Evolutionary conservation across 2,113 vertebrate species (phyloP), one percentile per base, ranked within the genome.

Genomic region (Psilopogon haemacephalus): DNA sequence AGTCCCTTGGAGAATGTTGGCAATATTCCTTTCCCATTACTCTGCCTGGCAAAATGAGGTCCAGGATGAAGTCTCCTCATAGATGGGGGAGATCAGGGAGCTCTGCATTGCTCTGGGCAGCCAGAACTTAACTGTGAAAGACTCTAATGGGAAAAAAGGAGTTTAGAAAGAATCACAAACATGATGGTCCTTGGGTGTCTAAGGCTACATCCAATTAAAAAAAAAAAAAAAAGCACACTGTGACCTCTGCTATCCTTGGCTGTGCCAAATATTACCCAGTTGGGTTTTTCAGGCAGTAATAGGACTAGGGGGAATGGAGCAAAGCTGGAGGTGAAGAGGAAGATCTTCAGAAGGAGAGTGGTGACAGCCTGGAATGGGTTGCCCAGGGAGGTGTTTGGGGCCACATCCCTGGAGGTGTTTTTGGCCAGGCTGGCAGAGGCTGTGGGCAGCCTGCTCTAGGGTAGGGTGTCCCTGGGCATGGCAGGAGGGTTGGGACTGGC

Each of bases 131-230:
- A 8, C 63, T 17, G 12, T 4, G 40, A 24, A 18, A 68, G 68
- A 24, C 4, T 13, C 27, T 1, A 9, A 7, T 0, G 0, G 4
- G 64, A 19, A 12, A 52, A 30, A 42, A 9, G 37, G 21, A 6
- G 5, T 46, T 69, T 4, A 50, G 20, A 50, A 48, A 67, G 28
- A n/a, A n/a, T n/a, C n/a, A n/a, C n/a, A n/a, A n/a, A n/a, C n/a
- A n/a, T n/a, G n/a, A n/a, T n/a, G n/a, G n/a, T n/a, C n/a, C n/a
- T n/a, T n/a, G n/a, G n/a, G n/a, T n/a, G n/a, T n/a, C n/a, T n/a
- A n/a, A 46, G 3, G 19, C 33, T 67, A 16, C 12, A 14, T 5
- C 44, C 71, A n/a, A n/a, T n/a, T n/a, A n/a, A n/a, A 70, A 6
- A 6, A 60, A 9, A 17, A 42, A 42, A 44, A 4, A 23, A 38